These are phyloP conservation scores for Drosophila pectinifera DNA, from an alignment of 1,140 invertebrate genomes.

Conservation along the genomic window DNA sequence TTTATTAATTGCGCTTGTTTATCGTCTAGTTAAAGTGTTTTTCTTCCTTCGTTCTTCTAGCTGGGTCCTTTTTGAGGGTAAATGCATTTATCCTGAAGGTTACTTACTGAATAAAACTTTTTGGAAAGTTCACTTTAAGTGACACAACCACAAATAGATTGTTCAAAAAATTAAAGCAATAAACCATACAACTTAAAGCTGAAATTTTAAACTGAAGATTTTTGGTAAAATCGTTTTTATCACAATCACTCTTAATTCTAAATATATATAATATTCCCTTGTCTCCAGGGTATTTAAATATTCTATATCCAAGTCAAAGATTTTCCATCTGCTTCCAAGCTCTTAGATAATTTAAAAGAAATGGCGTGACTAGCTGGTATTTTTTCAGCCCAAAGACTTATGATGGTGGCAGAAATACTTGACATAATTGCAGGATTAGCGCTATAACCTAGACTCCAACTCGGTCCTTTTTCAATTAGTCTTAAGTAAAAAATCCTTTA, in stretches of 20 bases:
- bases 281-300: not conserved
- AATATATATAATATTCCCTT: not conserved
- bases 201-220: no score
- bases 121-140: not conserved
- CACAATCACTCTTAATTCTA: not conserved
- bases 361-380: slow-evolving; percentile 72
- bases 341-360: slow-evolving; percentile 72
- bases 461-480: slow-evolving; percentile 60
- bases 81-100: not conserved
- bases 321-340: slow-evolving; percentile 3
- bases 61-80: slow-evolving; percentile 1
- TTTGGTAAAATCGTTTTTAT: no score
- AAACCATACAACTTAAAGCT: no score
- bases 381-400: slow-evolving; percentile 61
- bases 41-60: not conserved
- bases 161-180: no score
- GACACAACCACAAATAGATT: no score
- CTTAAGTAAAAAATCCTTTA: slow-evolving; percentile 51
- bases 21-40: slow-evolving; percentile 68
- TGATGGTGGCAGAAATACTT: slow-evolving; percentile 61
- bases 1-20: slow-evolving; percentile 82
- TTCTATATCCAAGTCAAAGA: not conserved
- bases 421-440: slow-evolving; percentile 68
- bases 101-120: not conserved
- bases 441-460: not conserved